These are phyloP conservation scores for Camponotus fellah DNA, from an alignment of 2,888 invertebrate genomes.

Conservation along the genomic window DNA sequence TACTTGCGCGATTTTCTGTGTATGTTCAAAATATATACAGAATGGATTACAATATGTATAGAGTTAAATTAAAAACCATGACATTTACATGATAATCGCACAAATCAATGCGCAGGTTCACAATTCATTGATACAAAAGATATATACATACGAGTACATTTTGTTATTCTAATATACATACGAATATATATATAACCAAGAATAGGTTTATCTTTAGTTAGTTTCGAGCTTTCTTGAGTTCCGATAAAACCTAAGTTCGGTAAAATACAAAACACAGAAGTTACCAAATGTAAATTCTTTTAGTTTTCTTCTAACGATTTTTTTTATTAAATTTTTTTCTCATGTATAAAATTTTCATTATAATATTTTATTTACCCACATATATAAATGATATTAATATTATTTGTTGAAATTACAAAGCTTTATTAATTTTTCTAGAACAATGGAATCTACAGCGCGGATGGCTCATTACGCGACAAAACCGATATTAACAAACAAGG, in stretches of 20 bases:
- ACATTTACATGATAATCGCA: constrained; percentile 46
- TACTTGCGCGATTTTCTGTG: not conserved
- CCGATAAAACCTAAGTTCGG: not conserved
- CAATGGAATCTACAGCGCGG: constrained; percentile 45
- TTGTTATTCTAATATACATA: constrained; percentile 7
- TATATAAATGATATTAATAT: not conserved
- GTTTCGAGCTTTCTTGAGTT: not conserved
- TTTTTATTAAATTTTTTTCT: not conserved
- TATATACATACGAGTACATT: not conserved
- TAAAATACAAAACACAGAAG: not conserved
- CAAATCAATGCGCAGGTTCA: not conserved
- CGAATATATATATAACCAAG: not conserved
- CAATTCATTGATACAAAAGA: not conserved
- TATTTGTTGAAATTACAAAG: not conserved
- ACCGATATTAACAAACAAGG: constrained; percentile 90
- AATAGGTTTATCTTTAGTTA: not conserved
- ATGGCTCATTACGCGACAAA: constrained; percentile 77
- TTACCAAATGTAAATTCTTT: not conserved
- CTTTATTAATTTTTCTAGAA: constrained; percentile 47
- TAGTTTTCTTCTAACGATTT: not conserved
- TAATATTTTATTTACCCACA: not conserved
- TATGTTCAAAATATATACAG: constrained; percentile 5
- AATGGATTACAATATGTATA: not conserved
- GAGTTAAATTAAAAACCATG: not conserved
- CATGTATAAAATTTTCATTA: not conserved